Base-by-base conservation (phyloP, 2,888 invertebrate genomes). In the Bombylius major region DNA sequence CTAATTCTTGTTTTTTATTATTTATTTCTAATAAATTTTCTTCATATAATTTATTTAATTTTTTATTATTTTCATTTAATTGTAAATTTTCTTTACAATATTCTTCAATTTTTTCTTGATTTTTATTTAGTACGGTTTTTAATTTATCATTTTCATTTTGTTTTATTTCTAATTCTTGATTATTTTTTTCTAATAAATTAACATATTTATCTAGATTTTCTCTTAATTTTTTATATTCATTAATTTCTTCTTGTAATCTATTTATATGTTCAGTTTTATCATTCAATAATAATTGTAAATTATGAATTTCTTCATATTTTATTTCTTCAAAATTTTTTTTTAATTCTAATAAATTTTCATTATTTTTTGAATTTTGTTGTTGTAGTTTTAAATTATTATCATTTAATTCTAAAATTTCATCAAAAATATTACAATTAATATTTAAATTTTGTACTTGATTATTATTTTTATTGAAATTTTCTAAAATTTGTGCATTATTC, bases 171-270 rank as follows among this genome's bases (percentile, higher is more conserved):
- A 56, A 34, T 13, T 49, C 52, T 14, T 54, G 49, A 23, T 54
- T 56, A 12, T 56, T 58, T 32, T 51, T 50, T 32, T 58, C 56
- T 4, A 58, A 39, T 8, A 56, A 44, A 5, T 34, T 33, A 5
- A 58, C 54, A 39, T 58, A 58, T 32, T 52, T 54, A 14, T 58
- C 54, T 39, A 53, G 56, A 45, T 59, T 59, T 12, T 55, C 53
- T 5, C 36, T 14, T 48, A 59, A 48, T 31, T 45, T 56, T 42
- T 53, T 45, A 32, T 56, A 59, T 51, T 59, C 53, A 11, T 42
- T 9, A 36, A 36, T 36, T 36, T 36, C 36, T 8, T 47, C 51
- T 11, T 12, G 50, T 13, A 55, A 42, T 8, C 9, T 36, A 8
- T 36, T 36, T 23, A 23, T 23, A 3, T 23, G 23, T 23, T 23